Base-by-base conservation (phyloP, 2,888 invertebrate genomes). In the Notodonta dromedarius region DNA sequence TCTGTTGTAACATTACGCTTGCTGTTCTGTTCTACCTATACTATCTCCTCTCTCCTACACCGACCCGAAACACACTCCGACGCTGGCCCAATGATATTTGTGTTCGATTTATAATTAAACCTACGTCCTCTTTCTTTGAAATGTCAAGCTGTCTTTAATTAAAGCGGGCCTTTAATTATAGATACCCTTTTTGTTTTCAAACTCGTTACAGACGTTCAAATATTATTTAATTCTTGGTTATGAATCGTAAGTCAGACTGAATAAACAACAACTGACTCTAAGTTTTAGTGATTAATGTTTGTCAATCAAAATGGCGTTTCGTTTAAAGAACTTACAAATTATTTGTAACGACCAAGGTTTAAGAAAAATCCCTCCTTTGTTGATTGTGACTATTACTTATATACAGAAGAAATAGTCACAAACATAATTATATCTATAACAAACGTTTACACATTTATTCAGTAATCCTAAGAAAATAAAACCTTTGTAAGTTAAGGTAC, bases 61-160 rank as follows among this genome's bases (percentile, higher is more conserved):
- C 65, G 85, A 86, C 85, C 88, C 85, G 88, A 85, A 85, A 84
- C 76, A 82, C 85, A 80, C 85, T 67, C 72, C 16, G 77, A 82
- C 86, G 87, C 83, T 91, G 93, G 78, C 89, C 93, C 90, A 90
- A 93, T 93, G 93, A 93, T 93, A 93, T 93, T 93, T 93, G 89
- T 91, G 90, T 90, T 92, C 85, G 86, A 72, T 75, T 71, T 83
- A 83, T 80, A 83, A 83, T 83, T 83, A 83, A 77, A 80, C 76
- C 69, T 65, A 90, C 88, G 93, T 88, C 93, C 93, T 91, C 89
- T 83, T 93, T 91, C 89, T 91, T 89, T 89, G 85, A 93, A 93
- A 93, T 93, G 93, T 92, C 93, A 93, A 88, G 88, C 89, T 88
- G 88, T 88, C 83, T 91, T 90, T 91, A 93, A 93, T 93, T 93